Conservation (phyloP, 2,797 vertebrate species). For the Hafferia zeledoni region DNA sequence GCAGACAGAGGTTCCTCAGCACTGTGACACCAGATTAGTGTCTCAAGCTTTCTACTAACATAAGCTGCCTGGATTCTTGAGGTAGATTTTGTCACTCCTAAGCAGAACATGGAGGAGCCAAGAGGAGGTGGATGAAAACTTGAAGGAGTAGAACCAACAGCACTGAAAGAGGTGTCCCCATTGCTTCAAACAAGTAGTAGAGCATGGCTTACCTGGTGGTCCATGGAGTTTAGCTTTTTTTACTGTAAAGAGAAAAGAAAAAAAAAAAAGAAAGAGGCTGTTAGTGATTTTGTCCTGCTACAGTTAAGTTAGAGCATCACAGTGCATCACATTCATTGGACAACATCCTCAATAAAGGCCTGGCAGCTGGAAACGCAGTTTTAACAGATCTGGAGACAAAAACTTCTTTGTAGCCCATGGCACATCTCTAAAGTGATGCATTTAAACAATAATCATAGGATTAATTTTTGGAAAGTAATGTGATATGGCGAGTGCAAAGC, state of each 20-base stretch:
- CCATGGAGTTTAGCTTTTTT: conserved; percentile 82
- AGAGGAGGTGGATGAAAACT: background rate
- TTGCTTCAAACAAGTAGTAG: background rate
- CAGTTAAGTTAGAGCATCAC: background rate
- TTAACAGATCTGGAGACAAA: background rate
- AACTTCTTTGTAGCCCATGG: background rate
- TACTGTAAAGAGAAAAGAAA: conserved; percentile 62
- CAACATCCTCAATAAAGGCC: background rate
- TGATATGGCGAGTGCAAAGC: background rate
- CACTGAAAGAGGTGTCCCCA: background rate
- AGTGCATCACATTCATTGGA: background rate
- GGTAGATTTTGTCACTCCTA: background rate
- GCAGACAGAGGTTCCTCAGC: background rate
- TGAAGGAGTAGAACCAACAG: fast-evolving
- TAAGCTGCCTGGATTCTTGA: background rate
- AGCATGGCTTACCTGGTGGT: conserved; percentile 74
- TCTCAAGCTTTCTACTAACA: background rate
- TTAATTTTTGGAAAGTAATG: background rate
- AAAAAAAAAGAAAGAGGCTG: background rate
- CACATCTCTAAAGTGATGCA: background rate
- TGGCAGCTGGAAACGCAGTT: background rate
- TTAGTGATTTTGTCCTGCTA: background rate
- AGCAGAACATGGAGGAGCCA: background rate
- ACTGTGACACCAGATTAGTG: background rate
- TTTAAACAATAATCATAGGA: background rate